Conservation (phyloP, 2,113 vertebrate species). For the Carlito syrichta region DNA sequence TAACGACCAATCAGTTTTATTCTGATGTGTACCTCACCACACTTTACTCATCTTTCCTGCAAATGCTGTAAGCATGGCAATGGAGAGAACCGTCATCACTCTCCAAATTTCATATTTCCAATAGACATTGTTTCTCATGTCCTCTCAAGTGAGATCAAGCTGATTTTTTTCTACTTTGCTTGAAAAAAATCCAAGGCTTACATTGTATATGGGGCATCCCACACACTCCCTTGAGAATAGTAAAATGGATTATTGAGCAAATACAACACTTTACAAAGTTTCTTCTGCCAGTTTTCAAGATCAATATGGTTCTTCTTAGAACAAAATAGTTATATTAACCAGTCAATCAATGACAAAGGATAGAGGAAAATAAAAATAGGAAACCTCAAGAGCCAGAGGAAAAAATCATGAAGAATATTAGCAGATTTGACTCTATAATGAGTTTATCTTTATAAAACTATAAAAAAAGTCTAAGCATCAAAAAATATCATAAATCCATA, state of each 20-base stretch:
- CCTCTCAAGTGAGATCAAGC: background rate
- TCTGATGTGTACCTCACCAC: background rate
- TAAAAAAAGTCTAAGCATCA: background rate
- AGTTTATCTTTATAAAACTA: slow-evolving; percentile 4
- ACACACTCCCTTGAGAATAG: background rate
- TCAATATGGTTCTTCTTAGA: background rate
- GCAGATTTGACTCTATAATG: background rate
- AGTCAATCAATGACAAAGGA: background rate
- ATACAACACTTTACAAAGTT: background rate
- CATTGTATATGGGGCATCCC: background rate
- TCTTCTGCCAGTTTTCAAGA: background rate
- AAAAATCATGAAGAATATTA: background rate
- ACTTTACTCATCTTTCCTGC: background rate
- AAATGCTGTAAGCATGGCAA: background rate
- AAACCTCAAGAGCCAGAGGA: background rate
- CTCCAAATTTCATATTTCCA: background rate
- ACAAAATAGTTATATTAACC: background rate
- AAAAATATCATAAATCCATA: background rate
- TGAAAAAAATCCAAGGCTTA: background rate
- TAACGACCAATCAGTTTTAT: background rate
- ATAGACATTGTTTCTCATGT: background rate
- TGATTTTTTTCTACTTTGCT: background rate
- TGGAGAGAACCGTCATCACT: background rate
- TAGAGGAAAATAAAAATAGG: background rate
- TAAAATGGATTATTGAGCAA: background rate